Evolutionary conservation across 2,797 vertebrate genomes (phyloP).

Genomic region (Lophotriccus pileatus): DNA sequence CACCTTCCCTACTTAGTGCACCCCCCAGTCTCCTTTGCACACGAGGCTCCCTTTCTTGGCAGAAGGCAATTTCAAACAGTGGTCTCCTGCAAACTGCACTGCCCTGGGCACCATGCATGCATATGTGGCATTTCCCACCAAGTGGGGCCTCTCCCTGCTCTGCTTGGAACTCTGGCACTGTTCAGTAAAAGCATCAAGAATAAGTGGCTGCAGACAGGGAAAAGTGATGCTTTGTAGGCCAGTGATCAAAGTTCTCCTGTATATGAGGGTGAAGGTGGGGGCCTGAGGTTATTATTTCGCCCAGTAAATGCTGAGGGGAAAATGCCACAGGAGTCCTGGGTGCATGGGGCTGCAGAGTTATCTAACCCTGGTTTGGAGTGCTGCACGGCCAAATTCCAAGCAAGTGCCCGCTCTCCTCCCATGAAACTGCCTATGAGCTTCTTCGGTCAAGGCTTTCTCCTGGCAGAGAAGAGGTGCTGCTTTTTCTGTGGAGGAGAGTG

Average conservation of each 20-base stretch:
- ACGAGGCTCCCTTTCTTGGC: not conserved
- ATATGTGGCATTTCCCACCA: too few species aligned
- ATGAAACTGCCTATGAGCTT: not conserved
- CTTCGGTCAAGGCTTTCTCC: not conserved
- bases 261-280: not conserved
- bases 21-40: not conserved
- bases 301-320: not conserved
- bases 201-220: not conserved
- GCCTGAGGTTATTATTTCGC: not conserved
- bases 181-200: not conserved
- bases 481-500: not conserved
- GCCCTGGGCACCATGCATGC: not conserved
- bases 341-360: not conserved
- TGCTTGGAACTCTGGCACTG: not conserved
- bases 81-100: not conserved
- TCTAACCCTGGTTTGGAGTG: not conserved
- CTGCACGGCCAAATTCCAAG: not conserved
- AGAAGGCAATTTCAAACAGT: not conserved
- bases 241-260: not conserved
- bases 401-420: not conserved
- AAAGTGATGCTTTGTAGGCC: not conserved
- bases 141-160: not conserved
- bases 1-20: not conserved
- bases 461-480: not conserved
- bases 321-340: not conserved